These are phyloP conservation scores for Therioaphis trifolii DNA, from an alignment of 2,888 invertebrate species.

Conservation along the genomic window DNA sequence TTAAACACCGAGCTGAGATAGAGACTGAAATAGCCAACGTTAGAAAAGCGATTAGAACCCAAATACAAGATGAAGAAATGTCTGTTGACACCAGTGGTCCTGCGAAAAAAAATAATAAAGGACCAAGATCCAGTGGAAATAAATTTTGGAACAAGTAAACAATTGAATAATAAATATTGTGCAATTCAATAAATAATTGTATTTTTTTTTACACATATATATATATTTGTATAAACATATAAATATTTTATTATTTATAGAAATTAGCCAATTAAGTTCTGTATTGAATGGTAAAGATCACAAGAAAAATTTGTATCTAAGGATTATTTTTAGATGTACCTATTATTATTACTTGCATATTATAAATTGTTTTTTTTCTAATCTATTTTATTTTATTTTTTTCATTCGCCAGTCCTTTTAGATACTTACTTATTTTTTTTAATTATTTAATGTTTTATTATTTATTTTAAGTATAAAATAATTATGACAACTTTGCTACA, in stretches of 20 bases:
- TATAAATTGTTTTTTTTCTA: too few relatives aligned
- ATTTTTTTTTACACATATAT: conserved; percentile 1
- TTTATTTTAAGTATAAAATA: background rate
- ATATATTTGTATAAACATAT: too few relatives aligned
- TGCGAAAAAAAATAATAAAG: conserved; percentile 76
- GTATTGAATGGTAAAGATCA: background rate
- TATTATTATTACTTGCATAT: background rate
- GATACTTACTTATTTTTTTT: background rate
- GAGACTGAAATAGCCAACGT: conserved; percentile 90
- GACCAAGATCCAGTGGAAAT: conserved; percentile 71
- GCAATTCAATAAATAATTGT: background rate
- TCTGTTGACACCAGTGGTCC: conserved; percentile 73
- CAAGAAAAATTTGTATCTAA: background rate
- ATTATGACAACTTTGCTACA: too few relatives aligned
- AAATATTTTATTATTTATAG: conserved; percentile 36
- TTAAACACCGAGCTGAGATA: conserved; percentile 82
- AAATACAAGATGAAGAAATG: conserved; percentile 84
- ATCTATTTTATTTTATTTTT: too few relatives aligned
- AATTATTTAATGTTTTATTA: background rate
- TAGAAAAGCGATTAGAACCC: conserved; percentile 88
- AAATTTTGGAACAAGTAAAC: conserved; percentile 67
- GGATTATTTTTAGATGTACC: background rate
- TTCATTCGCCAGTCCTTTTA: background rate
- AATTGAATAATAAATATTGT: background rate
- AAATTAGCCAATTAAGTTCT: background rate